Percentiles rank a stretch among this genome's conserved stretches.
Conservation (phyloP, 2,888 invertebrate genomes). For the Caenorhabditis sp. region DNA sequence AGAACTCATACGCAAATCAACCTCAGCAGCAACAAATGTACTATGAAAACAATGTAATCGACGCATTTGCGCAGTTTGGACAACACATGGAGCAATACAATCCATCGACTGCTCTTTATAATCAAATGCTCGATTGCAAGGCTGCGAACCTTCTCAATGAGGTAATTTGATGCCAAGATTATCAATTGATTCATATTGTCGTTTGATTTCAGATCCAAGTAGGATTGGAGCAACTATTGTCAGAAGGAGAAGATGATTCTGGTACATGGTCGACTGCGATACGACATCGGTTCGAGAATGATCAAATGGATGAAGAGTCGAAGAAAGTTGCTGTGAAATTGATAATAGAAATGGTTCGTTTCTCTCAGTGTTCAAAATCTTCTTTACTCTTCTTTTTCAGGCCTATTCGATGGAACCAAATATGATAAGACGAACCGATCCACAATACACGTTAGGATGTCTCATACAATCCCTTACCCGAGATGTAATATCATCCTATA, state of each 20-base stretch:
- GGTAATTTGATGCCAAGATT: slow-evolving; percentile 9
- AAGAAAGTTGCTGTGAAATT: slow-evolving; percentile 15
- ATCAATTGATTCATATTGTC: not conserved
- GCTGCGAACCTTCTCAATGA: slow-evolving; percentile 13
- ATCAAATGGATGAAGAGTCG: slow-evolving; percentile 20
- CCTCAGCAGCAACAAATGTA: not conserved
- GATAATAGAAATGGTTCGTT: slow-evolving; percentile 30
- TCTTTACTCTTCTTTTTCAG: not conserved
- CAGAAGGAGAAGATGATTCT: slow-evolving; percentile 34
- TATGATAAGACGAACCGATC: slow-evolving; percentile 17
- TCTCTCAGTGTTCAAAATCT: no score
- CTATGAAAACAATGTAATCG: slow-evolving; percentile 6
- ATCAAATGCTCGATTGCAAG: slow-evolving; percentile 13
- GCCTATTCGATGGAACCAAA: slow-evolving; percentile 23
- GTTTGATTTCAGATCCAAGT: slow-evolving; percentile 41
- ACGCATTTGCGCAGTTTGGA: slow-evolving; percentile 36
- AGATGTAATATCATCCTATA: slow-evolving; percentile 20
- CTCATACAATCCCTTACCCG: slow-evolving; percentile 23
- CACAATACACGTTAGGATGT: slow-evolving; percentile 39
- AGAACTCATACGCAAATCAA: not conserved
- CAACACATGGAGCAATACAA: slow-evolving; percentile 32
- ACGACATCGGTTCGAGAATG: slow-evolving; percentile 20
- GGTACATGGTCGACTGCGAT: slow-evolving; percentile 28
- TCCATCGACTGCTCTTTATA: slow-evolving; percentile 20
- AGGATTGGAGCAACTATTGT: slow-evolving; percentile 44